A percentile compares a stretch with the other conserved stretches of the same genome.
These are phyloP conservation scores for Corynorhinus townsendii DNA, from an alignment of 2,113 vertebrate species.

Conservation along the genomic window DNA sequence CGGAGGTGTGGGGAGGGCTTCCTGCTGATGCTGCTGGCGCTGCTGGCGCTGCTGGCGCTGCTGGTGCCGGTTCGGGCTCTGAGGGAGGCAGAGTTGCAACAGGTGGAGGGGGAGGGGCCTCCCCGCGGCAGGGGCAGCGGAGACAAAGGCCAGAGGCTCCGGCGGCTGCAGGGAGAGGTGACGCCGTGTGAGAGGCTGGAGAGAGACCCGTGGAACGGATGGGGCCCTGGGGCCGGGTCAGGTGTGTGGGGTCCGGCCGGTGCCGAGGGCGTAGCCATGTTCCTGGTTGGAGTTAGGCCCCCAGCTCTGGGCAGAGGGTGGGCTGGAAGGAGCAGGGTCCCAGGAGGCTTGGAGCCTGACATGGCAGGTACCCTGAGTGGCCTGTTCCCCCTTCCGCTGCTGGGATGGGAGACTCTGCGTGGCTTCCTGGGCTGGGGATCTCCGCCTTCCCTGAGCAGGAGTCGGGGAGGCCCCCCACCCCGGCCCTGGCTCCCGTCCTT, in stretches of 20 bases:
- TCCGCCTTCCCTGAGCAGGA: not conserved
- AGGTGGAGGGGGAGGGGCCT: not conserved
- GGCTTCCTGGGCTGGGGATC: not conserved
- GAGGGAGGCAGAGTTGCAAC: not conserved
- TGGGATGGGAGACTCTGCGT: not conserved
- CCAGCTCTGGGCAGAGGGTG: not conserved
- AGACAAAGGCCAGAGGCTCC: not conserved
- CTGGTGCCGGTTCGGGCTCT: not conserved
- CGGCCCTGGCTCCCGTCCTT: not conserved
- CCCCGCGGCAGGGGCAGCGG: not conserved
- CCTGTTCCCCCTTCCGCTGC: not conserved
- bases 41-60: not conserved
- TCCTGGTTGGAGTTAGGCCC: rapidly evolving
- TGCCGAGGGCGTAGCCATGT: rapidly evolving
- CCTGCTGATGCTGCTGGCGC: not conserved
- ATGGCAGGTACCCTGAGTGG: not conserved
- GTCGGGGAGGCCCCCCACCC: not conserved
- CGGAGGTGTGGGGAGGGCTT: not conserved
- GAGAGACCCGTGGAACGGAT: rapidly evolving
- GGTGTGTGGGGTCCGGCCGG: not conserved
- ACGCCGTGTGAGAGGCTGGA: rapidly evolving
- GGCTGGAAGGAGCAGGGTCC: not conserved
- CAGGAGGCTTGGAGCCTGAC: not conserved
- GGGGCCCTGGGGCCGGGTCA: too few relatives aligned
- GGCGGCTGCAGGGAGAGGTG: not conserved